Percentiles rank a stretch among this genome's conserved stretches.
phyloP scores from a whole-genome alignment of 2,113 vertebrate species.

The Apistogramma diplotaenia region DNA sequence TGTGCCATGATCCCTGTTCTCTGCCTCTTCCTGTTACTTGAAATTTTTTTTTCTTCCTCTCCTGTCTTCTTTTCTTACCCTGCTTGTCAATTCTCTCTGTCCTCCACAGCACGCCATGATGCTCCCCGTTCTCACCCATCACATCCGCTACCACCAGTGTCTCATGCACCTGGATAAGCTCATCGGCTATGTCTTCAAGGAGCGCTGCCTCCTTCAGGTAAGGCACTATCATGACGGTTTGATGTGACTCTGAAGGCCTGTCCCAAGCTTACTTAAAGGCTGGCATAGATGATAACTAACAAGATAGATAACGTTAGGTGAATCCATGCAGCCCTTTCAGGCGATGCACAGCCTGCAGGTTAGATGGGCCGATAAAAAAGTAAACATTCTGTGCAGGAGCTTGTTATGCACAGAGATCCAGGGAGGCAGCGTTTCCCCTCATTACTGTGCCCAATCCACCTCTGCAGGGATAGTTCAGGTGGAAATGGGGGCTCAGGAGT shows the following conservation, averaged over 20 bases:
- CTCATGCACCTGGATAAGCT: constrained; percentile 95
- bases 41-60: background rate
- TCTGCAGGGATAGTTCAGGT: constrained; percentile 49
- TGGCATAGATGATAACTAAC: constrained; percentile 48
- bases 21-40: constrained; percentile 1
- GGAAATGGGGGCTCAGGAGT: constrained; percentile 39
- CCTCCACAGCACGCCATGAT: constrained; percentile 94
- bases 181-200: constrained; percentile 94
- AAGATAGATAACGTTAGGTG: background rate
- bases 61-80: background rate
- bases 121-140: constrained; percentile 98
- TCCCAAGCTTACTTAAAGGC: constrained; percentile 33
- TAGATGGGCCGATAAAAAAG: background rate
- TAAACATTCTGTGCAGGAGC: constrained; percentile 38
- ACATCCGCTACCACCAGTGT: constrained; percentile 98
- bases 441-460: constrained; percentile 55
- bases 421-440: constrained; percentile 42
- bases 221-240: constrained; percentile 18
- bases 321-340: constrained; percentile 19
- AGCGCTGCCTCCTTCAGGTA: constrained; percentile 97
- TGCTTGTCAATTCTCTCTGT: constrained; percentile 16
- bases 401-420: constrained; percentile 19
- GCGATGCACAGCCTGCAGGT: background rate
- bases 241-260: background rate
- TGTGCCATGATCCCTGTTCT: constrained; percentile 2